Evolutionary conservation across 2,113 vertebrate species (phyloP), one percentile per base, ranked within the genome.

Genomic region (Coregonus clupeaformis): DNA sequence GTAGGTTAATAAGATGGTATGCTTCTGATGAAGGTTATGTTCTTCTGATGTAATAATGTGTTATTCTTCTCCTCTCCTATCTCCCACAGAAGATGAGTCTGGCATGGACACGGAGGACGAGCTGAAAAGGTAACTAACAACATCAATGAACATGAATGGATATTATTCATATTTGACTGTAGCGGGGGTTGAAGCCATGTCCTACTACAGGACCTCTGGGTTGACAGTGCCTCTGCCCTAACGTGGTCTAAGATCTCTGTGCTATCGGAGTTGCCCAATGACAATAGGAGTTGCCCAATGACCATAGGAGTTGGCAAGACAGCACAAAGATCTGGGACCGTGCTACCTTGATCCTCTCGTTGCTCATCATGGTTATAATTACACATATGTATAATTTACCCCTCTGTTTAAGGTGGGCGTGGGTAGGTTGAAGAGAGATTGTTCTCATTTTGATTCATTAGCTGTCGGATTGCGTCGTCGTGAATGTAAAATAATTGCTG

Each of bases 21-120:
- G 3, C 49, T 52, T 52, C 49, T 52, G 3, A 52, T 52, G 49
- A 18, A 18, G 16, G 16, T 52, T 14, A 16, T 52, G 16, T 52
- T 52, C 13, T 5, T 18, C 49, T 52, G 3, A 18, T 18, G 49
- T 5, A 52, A 57, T 25, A 5, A 25, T 12, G 2, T 65, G 49
- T 18, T 52, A 14, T 52, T 16, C 3, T 52, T 13, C n/a, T n/a
- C 11, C 1, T 36, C n/a, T 14, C 9, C 20, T 30, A 3, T 68
- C 36, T 62, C 76, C 68, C 52, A 84, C 91, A 88, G 89, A 71
- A 73, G 80, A 71, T 1, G 94, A 92, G 0, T 95, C 95, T 1
- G 95, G 88, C 0, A 89, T 87, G 77, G 96, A 97, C 87, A 97
- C 96, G 0, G 96, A 96, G 68, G 95, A 96, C 18, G 96, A 97